These are phyloP conservation scores for Mystacides longicornis DNA, from an alignment of 2,888 invertebrate species.

Conservation along the genomic window DNA sequence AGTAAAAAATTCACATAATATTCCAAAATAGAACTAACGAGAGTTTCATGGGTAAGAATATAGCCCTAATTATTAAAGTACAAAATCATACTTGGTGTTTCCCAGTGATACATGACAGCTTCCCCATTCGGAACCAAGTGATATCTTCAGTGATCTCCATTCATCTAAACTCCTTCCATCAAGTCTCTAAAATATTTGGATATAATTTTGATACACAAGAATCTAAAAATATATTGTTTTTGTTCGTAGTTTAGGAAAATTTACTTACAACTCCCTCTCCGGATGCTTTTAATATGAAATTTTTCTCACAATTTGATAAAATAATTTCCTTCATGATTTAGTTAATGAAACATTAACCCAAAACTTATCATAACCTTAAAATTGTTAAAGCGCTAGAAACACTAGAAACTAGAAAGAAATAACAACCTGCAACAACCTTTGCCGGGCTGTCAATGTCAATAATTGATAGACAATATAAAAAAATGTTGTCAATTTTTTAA, in stretches of 20 bases:
- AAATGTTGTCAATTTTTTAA: too few relatives aligned
- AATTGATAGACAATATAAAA: too few relatives aligned
- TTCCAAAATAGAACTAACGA: too few relatives aligned
- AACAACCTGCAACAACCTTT: too few relatives aligned
- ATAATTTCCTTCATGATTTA: slow-evolving; percentile 53
- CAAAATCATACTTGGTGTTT: slow-evolving; percentile 69
- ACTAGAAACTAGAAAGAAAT: too few relatives aligned
- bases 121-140: slow-evolving; percentile 79
- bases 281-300: slow-evolving; percentile 58
- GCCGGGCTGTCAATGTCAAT: too few relatives aligned
- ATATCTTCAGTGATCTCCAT: slow-evolving; percentile 60
- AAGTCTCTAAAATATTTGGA: slow-evolving; percentile 53
- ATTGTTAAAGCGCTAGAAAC: too few relatives aligned
- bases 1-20: too few relatives aligned
- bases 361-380: too few relatives aligned
- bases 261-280: slow-evolving; percentile 54
- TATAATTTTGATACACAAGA: neutral
- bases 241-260: neutral
- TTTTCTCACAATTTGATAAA: slow-evolving; percentile 64
- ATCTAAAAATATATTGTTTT: neutral
- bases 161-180: slow-evolving; percentile 73
- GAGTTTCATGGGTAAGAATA: too few relatives aligned
- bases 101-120: slow-evolving; percentile 71
- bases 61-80: too few relatives aligned
- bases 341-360: too few relatives aligned